A percentile compares a stretch with the other conserved stretches of the same genome.
These are phyloP conservation scores for Chlorodrepanis virens DNA, from an alignment of 2,113 vertebrate species.

Conservation along the genomic window DNA sequence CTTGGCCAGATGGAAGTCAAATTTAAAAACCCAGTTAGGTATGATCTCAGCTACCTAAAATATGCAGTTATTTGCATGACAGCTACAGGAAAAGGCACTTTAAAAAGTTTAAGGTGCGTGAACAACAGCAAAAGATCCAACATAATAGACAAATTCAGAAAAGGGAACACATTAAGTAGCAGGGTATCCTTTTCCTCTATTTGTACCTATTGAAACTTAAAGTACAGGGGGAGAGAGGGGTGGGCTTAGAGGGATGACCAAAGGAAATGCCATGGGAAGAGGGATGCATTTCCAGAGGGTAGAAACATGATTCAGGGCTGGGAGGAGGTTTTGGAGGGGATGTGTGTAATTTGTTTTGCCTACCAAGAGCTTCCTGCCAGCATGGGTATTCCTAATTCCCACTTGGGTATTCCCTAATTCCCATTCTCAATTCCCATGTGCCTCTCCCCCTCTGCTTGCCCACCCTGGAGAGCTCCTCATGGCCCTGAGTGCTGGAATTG, in stretches of 20 bases:
- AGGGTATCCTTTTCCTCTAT: neutral
- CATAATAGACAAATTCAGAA: neutral
- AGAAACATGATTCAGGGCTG: neutral
- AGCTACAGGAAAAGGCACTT: neutral
- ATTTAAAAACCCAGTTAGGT: neutral
- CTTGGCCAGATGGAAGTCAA: conserved; percentile 23
- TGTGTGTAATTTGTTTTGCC: neutral
- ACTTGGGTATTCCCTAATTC: neutral
- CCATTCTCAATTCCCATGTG: neutral
- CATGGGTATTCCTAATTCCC: neutral
- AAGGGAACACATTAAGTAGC: rapidly evolving
- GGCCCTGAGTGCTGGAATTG: neutral
- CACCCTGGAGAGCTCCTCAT: neutral
- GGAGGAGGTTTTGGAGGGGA: neutral
- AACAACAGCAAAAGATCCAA: neutral
- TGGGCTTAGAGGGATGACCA: neutral
- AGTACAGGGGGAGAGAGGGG: neutral
- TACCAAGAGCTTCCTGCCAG: neutral
- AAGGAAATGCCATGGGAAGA: neutral
- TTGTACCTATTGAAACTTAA: neutral
- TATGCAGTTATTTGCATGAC: neutral
- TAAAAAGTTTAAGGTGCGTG: rapidly evolving
- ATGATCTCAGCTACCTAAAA: neutral
- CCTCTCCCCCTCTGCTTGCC: rapidly evolving
- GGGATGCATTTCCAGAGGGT: neutral